A percentile compares a stretch with the other conserved stretches of the same genome.
phyloP scores from a whole-genome alignment of 2,888 invertebrate genomes.

The Dendrolimus houi region DNA sequence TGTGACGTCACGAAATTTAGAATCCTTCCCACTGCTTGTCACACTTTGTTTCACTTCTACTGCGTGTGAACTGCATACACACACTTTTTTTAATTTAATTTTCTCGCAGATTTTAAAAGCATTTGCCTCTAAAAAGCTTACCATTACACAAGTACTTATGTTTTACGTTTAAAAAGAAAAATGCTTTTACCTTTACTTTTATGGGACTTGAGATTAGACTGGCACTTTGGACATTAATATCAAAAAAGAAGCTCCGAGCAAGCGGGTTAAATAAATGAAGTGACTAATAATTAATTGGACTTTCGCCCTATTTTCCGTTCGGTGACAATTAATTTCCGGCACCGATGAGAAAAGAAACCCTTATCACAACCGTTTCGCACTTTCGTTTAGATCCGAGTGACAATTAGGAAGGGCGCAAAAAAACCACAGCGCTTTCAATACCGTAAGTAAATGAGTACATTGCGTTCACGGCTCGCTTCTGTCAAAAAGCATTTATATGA shows the following conservation, averaged over 20 bases:
- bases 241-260: constrained; percentile 54
- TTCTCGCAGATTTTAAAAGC: no score
- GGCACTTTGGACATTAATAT: constrained; percentile 63
- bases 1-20: no score
- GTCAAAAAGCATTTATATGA: background rate
- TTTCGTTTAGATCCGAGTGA: constrained; percentile 52
- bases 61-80: no score
- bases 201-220: constrained; percentile 45
- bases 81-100: no score
- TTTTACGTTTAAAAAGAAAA: constrained; percentile 19
- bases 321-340: constrained; percentile 75
- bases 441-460: constrained; percentile 3
- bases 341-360: constrained; percentile 68
- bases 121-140: no score
- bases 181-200: constrained; percentile 24
- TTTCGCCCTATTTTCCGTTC: constrained; percentile 75
- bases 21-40: no score
- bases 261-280: constrained; percentile 73
- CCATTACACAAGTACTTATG: no score
- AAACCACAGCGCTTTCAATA: constrained; percentile 13
- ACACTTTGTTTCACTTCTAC: no score
- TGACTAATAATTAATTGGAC: constrained; percentile 75
- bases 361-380: constrained; percentile 66
- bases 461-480: constrained; percentile 7
- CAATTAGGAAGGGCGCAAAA: constrained; percentile 49